Evolutionary conservation across 37 sponge, comb jelly and placozoan genomes (phyloP), one percentile per base, ranked within the genome.

Genomic region (Petrosia ficiformis): DNA sequence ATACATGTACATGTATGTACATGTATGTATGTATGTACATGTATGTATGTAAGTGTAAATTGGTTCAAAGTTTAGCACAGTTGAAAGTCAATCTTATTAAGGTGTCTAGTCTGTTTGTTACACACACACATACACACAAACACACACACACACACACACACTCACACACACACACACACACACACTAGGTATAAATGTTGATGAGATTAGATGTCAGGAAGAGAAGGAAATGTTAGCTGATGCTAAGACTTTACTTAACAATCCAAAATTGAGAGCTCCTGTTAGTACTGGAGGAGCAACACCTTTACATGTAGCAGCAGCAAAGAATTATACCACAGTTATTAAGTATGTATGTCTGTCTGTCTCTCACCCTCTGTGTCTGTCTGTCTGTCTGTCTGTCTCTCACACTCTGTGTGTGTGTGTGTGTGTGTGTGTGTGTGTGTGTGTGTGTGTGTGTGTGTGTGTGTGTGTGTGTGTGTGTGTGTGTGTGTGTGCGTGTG

Each of bases 241-340:
- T 69, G 95, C 89, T 33, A 67, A 86, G 42, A 71, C 42, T 57
- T 65, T 91, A 3, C 75, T 66, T 70, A 84, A 84, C 32, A 76
- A 84, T 37, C 82, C 76, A n/a, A 36, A 52, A 32, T 35, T 81
- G 40, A 34, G 22, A 2, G 41, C 67, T 30, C 28, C 60, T 32
- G 33, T 84, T 28, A 56, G 75, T 19, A 37, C 39, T 26, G 77
- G 77, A 5, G 84, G 80, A 28, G 90, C 94, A 25, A 86, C 87
- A 11, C 82, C 87, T 16, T 75, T 93, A 11, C 94, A 93, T 65
- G 77, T 93, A 5, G 94, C 94, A 26, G 85, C 91, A 24, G 91
- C 94, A 16, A 93, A 93, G 74, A 79, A 73, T 31, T 93, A 93
- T 70, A 36, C 76, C 24, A 42, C 75, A 19, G 94, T 89, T 30